Conservation (phyloP, 2,113 vertebrate species). For the Gallinago paraguaiae region DNA sequence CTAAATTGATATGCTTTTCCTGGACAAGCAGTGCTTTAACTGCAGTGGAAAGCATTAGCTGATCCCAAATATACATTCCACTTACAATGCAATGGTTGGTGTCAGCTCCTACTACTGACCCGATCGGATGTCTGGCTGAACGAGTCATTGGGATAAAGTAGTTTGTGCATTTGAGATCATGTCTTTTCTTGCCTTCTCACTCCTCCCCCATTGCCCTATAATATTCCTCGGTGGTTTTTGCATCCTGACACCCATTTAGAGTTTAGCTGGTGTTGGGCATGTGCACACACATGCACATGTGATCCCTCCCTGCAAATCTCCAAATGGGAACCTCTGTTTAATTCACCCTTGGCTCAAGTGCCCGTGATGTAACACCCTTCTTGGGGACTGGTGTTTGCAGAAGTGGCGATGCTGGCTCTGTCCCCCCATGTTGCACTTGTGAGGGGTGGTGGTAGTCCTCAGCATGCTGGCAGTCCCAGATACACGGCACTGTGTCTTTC, state of each 20-base stretch:
- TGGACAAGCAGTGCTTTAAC: not conserved
- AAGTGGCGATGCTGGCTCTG: not conserved
- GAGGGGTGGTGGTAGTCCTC: rapidly evolving
- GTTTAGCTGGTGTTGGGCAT: not conserved
- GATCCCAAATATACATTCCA: not conserved
- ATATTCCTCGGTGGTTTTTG: not conserved
- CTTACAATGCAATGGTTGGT: not conserved
- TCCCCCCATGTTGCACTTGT: rapidly evolving
- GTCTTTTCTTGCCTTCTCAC: not conserved
- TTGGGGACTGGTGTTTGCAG: not conserved
- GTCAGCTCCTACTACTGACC: not conserved
- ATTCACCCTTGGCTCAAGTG: not conserved
- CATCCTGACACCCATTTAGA: not conserved
- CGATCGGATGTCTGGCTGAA: not conserved
- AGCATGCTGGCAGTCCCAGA: not conserved
- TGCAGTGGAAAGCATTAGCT: not conserved
- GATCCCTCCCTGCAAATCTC: not conserved
- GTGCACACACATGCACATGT: rapidly evolving
- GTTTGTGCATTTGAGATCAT: not conserved
- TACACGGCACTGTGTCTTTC: not conserved
- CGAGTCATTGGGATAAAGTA: not conserved
- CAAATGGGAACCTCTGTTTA: not conserved
- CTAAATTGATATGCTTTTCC: not conserved
- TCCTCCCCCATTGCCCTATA: not conserved
- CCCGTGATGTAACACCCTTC: rapidly evolving